Percentiles rank a stretch among this genome's conserved stretches.
Evolutionary conservation across 2,888 invertebrate species (phyloP).

Genomic region (Heliothis peltigera): DNA sequence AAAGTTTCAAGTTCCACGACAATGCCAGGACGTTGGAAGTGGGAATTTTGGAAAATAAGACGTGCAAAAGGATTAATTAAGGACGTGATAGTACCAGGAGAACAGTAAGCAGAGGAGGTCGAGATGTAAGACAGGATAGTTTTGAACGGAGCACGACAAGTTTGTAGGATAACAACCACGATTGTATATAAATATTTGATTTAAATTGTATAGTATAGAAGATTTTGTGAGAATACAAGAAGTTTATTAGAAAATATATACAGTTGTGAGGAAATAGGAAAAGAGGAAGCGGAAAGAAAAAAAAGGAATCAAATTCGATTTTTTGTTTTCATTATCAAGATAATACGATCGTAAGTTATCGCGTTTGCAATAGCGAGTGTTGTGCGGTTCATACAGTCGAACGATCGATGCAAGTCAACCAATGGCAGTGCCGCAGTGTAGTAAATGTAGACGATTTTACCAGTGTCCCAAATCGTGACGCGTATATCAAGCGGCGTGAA

Average conservation of each 20-base stretch:
- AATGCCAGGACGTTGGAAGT: constrained; percentile 8
- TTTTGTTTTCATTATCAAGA: constrained; percentile 39
- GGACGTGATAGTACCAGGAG: constrained; percentile 10
- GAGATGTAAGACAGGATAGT: not conserved
- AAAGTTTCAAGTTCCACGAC: not conserved
- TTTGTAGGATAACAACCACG: not conserved
- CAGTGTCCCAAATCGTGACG: constrained; percentile 89
- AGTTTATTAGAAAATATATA: constrained; percentile 28
- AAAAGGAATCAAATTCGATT: constrained; percentile 29
- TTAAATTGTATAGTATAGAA: constrained; percentile 7
- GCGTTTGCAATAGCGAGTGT: constrained; percentile 51
- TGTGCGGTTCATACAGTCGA: constrained; percentile 52
- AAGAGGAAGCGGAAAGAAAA: constrained; percentile 29
- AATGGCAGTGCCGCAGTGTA: constrained; percentile 77
- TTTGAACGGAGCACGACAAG: not conserved
- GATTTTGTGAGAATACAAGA: constrained; percentile 9
- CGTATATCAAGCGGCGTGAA: constrained; percentile 89
- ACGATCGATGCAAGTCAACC: constrained; percentile 58
- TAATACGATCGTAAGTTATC: constrained; percentile 55
- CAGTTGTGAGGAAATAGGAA: constrained; percentile 19
- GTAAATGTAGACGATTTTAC: constrained; percentile 84
- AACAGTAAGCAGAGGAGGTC: constrained; percentile 8
- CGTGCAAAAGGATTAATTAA: constrained; percentile 11
- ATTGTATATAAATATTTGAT: constrained; percentile 10
- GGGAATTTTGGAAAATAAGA: constrained; percentile 1